phyloP scores from a whole-genome alignment of 2,113 vertebrate species.

The Bambusicola thoracicus region DNA sequence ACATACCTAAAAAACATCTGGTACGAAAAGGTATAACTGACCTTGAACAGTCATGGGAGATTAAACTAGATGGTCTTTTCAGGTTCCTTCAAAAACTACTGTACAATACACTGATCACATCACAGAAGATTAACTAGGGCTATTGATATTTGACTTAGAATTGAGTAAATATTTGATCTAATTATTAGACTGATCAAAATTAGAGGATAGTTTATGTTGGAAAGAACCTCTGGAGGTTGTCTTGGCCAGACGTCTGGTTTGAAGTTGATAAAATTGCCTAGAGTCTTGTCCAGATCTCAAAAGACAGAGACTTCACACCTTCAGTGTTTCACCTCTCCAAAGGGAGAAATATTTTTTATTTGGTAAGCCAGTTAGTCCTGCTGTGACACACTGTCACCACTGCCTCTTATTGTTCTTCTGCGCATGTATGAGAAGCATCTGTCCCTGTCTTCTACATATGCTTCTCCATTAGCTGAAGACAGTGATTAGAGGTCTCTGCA shows the following conservation, averaged over 20 bases:
- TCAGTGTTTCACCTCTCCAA: accelerated
- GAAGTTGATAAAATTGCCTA: background rate
- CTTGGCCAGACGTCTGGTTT: background rate
- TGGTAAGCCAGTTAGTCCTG: background rate
- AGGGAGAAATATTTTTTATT: background rate
- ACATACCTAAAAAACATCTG: background rate
- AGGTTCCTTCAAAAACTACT: background rate
- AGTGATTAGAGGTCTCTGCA: background rate
- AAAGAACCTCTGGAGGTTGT: background rate
- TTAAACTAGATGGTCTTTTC: background rate
- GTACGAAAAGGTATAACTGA: background rate
- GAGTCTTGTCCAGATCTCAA: no score
- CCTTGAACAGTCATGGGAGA: background rate
- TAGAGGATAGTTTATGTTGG: background rate
- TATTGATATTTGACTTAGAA: background rate
- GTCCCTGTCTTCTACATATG: background rate
- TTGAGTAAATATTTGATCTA: background rate
- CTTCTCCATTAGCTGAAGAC: background rate
- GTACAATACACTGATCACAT: background rate
- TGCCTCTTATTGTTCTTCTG: background rate
- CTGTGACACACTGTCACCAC: background rate
- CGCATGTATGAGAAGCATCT: background rate
- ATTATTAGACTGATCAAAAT: background rate
- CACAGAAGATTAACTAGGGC: background rate
- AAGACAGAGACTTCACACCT: background rate